Evolutionary conservation across 2,113 vertebrate genomes (phyloP).

Genomic region (Centrocercus urophasianus): DNA sequence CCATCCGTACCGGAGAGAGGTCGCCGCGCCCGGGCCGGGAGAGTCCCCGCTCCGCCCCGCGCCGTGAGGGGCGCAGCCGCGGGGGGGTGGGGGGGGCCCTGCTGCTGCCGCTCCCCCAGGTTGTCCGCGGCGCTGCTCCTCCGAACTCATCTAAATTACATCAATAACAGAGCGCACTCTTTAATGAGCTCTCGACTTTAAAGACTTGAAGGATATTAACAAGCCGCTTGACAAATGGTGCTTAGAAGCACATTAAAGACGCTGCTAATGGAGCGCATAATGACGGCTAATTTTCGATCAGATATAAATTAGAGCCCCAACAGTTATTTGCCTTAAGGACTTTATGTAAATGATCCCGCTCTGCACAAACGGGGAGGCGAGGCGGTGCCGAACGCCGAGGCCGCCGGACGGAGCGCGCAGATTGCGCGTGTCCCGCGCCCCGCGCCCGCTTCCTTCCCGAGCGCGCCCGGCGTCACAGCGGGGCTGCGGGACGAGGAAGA

Average conservation of each 20-base stretch:
- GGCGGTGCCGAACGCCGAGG: conserved; percentile 88
- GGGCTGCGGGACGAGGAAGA: not conserved
- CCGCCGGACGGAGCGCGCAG: conserved; percentile 74
- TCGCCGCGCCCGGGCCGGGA: too few species aligned
- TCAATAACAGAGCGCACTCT: conserved; percentile 93
- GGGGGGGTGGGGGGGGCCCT: not conserved
- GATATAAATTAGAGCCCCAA: conserved; percentile 99
- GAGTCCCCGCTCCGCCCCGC: too few species aligned
- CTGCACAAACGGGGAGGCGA: conserved; percentile 95
- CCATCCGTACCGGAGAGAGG: too few species aligned
- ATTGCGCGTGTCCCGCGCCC: not conserved
- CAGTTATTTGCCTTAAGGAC: conserved; percentile 99
- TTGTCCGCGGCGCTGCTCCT: not conserved
- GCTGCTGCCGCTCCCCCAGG: not conserved
- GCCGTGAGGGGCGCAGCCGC: too few species aligned
- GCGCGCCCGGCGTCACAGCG: not conserved
- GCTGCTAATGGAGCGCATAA: conserved; percentile 99
- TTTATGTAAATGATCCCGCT: conserved; percentile 99
- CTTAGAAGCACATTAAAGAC: conserved; percentile 99
- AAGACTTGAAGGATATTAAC: conserved; percentile 99
- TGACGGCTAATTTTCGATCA: conserved; percentile 99
- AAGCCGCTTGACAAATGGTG: conserved; percentile 99
- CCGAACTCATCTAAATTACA: conserved; percentile 95
- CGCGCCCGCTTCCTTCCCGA: not conserved
- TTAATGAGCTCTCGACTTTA: conserved; percentile 99